Conservation (phyloP, 2,113 vertebrate genomes). For the Oreochromis spilurus region DNA sequence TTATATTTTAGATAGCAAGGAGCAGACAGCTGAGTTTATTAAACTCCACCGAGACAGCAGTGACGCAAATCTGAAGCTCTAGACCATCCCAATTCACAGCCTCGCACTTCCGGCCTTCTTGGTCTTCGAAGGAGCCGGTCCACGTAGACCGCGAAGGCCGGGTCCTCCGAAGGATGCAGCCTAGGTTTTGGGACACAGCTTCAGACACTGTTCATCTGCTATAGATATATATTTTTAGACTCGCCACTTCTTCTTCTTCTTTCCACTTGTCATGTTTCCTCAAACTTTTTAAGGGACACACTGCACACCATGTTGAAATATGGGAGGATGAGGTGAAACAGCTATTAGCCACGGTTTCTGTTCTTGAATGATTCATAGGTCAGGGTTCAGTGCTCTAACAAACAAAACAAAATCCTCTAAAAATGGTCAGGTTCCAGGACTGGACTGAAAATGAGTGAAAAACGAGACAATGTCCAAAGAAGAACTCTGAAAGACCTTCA, state of each 20-base stretch:
- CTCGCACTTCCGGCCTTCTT: no score
- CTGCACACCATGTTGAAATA: background rate
- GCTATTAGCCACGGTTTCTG: background rate
- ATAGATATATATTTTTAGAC: background rate
- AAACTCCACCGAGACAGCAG: no score
- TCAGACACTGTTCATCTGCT: background rate
- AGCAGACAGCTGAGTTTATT: no score
- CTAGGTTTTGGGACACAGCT: background rate
- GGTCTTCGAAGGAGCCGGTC: background rate
- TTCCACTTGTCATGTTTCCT: background rate
- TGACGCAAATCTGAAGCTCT: no score
- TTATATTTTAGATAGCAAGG: no score
- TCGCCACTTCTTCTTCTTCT: background rate
- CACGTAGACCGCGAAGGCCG: background rate
- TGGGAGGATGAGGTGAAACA: background rate
- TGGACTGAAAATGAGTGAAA: background rate
- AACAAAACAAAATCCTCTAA: background rate
- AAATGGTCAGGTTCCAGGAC: background rate
- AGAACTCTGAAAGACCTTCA: background rate
- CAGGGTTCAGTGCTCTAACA: background rate
- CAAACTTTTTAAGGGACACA: background rate
- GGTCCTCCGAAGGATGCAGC: background rate
- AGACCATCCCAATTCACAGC: no score
- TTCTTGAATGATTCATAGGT: background rate
- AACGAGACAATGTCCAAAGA: background rate